A percentile compares a stretch with the other conserved stretches of the same genome.
These are phyloP conservation scores for Crotalus adamanteus DNA, from an alignment of 2,797 vertebrate species.

Conservation along the genomic window DNA sequence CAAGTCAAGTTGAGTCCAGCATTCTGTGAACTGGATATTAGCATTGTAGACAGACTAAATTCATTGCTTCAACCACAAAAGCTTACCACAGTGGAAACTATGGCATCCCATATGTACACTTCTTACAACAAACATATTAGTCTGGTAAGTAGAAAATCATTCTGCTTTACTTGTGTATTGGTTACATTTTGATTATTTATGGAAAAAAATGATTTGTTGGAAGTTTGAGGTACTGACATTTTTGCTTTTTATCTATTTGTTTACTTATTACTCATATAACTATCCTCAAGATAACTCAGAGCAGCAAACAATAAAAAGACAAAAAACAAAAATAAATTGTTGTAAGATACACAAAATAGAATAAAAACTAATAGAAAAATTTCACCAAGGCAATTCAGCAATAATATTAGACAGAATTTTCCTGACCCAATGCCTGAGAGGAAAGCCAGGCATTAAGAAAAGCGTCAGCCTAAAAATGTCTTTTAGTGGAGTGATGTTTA, in stretches of 20 bases:
- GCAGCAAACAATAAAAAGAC: background rate
- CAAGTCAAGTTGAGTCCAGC: conserved; percentile 85
- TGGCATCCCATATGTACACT: conserved; percentile 97
- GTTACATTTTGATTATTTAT: background rate
- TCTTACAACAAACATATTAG: conserved; percentile 95
- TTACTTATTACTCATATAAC: background rate
- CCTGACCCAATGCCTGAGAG: background rate
- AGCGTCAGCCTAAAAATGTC: background rate
- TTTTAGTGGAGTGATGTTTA: background rate
- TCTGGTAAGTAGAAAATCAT: conserved; percentile 78
- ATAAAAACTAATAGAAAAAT: background rate
- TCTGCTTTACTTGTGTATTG: background rate
- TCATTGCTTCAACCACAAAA: conserved; percentile 95
- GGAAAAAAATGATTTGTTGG: background rate
- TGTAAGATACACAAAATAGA: background rate
- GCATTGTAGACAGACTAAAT: conserved; percentile 96
- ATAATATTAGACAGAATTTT: background rate
- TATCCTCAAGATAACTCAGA: background rate
- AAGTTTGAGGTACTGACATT: background rate
- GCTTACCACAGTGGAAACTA: conserved; percentile 89
- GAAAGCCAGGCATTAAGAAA: background rate
- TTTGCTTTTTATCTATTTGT: background rate
- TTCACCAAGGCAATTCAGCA: background rate
- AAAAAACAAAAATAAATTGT: background rate
- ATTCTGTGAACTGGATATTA: conserved; percentile 91